Evolutionary conservation across 1,140 invertebrate species (phyloP), one percentile per base, ranked within the genome.

Genomic region (Globodera rostochiensis): DNA sequence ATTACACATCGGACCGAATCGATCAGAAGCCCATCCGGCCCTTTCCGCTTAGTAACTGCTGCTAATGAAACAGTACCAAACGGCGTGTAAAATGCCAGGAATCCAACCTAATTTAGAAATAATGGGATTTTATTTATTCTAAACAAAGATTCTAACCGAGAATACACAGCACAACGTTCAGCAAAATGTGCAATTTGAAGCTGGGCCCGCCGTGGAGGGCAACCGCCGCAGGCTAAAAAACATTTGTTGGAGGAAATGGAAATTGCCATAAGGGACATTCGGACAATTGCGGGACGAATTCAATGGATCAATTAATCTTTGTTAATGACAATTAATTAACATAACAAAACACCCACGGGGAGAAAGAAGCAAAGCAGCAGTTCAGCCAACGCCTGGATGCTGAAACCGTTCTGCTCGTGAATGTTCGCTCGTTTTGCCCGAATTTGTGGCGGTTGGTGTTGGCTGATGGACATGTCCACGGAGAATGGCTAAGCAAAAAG

Each of bases 61-160:
- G 25, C 69, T 71, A 21, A 71, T 71, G 69, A 71, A 71, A 47
- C 69, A 71, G 69, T 47, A 71, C 69, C 69, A 71, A 47, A 71
- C 21, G 25, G 69, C 69, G 69, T 71, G 69, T 1, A 71, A 13
- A 47, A 71, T 71, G 69, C 69, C 69, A 9, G 69, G 69, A 9
- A 71, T 47, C 69, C 69, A 71, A 11, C 57, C 57, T 60, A 60
- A 60, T 15, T 6, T 19, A n/a, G 15, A 19, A 19, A 60, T 6
- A 60, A 60, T 2, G 15, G 5, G 57, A 60, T 3, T 36, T 36
- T 36, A 36, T 36, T 36, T 2, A 36, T 36, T 36, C 25, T 36
- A 60, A 60, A 19, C 13, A 19, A 15, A 6, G 19, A 19, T 6
- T 6, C 57, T 19, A 19, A 60, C 69, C 69, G 25, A 71, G 69